Evolutionary conservation across 2,113 vertebrate genomes (phyloP).

Genomic region (Phyllopteryx taeniolatus): DNA sequence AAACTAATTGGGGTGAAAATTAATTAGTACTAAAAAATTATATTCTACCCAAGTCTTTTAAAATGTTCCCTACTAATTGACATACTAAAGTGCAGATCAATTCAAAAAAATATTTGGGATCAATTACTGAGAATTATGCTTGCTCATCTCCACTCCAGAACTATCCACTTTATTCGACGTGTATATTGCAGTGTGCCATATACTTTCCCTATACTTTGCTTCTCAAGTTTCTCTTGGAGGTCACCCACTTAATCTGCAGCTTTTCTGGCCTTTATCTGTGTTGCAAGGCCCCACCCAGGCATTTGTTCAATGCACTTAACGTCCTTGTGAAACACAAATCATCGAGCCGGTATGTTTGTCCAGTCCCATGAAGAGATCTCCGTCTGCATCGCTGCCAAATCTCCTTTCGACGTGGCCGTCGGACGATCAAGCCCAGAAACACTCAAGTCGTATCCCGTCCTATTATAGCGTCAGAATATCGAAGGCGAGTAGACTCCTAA

Average conservation of each 20-base stretch:
- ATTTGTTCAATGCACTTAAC: conserved; percentile 4
- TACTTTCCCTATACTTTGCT: neutral
- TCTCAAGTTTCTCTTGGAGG: neutral
- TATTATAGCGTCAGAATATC: neutral
- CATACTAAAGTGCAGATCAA: neutral
- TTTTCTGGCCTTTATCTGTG: neutral
- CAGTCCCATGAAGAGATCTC: neutral
- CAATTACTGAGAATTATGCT: neutral
- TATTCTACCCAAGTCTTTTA: neutral
- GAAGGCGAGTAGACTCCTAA: neutral
- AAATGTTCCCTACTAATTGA: neutral
- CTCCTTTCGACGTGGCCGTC: neutral
- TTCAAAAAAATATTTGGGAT: neutral
- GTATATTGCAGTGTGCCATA: neutral
- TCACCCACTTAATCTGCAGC: neutral
- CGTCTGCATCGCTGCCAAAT: neutral
- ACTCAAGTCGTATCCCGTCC: neutral
- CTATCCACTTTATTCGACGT: neutral
- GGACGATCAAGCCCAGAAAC: neutral
- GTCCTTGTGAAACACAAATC: conserved; percentile 6
- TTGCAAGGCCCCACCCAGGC: neutral
- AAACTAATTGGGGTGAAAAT: neutral
- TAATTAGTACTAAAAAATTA: neutral
- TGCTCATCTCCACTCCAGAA: neutral
- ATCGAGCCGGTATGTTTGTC: neutral